Conservation (phyloP, 2,797 vertebrate species). For the Labeo calbasu region DNA sequence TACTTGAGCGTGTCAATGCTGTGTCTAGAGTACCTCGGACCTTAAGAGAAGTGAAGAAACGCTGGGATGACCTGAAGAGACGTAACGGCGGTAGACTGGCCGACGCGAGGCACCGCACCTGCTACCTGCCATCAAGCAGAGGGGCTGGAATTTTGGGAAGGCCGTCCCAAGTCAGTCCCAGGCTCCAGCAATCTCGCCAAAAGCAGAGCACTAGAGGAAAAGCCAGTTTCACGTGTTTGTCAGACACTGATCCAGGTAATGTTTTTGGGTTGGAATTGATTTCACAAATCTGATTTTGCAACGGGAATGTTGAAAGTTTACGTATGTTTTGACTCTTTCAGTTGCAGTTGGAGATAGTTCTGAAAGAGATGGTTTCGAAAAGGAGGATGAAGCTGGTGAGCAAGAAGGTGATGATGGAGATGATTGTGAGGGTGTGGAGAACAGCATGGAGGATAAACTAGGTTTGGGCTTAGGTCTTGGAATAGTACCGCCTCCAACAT, state of each 20-base stretch:
- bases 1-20: slow-evolving; percentile 82
- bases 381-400: slow-evolving; percentile 79
- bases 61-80: slow-evolving; percentile 85
- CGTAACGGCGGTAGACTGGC: slow-evolving; percentile 83
- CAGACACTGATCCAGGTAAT: slow-evolving; percentile 80
- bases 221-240: slow-evolving; percentile 76
- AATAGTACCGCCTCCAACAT: slow-evolving; percentile 80
- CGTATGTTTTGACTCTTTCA: slow-evolving; percentile 53
- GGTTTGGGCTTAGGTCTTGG: slow-evolving; percentile 79
- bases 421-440: slow-evolving; percentile 77
- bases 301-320: background rate
- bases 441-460: slow-evolving; percentile 83
- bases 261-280: background rate
- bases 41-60: slow-evolving; percentile 83
- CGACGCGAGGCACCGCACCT: slow-evolving; percentile 80
- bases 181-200: slow-evolving; percentile 76
- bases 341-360: slow-evolving; percentile 76
- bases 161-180: slow-evolving; percentile 76
- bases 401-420: slow-evolving; percentile 77
- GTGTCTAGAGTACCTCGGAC: slow-evolving; percentile 84
- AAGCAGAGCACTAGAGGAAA: slow-evolving; percentile 77
- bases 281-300: background rate
- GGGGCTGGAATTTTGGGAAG: slow-evolving; percentile 73
- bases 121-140: slow-evolving; percentile 78
- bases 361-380: slow-evolving; percentile 80